Conservation (phyloP, 2,113 vertebrate species). For the Dasyurus viverrinus region DNA sequence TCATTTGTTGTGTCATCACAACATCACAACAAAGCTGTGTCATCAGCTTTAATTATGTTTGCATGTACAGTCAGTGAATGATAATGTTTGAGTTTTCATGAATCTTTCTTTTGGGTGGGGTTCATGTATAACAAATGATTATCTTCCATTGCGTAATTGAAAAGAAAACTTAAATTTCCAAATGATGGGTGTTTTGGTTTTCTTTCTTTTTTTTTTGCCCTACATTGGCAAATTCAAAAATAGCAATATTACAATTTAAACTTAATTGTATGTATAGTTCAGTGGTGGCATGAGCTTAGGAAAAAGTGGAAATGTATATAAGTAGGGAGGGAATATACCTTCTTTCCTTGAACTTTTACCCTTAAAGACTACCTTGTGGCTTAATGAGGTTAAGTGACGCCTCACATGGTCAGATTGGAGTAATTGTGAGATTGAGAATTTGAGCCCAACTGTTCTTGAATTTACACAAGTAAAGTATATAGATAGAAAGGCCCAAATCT, state of each 20-base stretch:
- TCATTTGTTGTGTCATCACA: no score
- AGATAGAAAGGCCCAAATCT: constrained; percentile 3
- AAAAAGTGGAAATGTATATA: background rate
- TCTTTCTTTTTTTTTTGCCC: background rate
- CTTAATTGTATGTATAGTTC: background rate
- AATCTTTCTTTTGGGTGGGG: background rate
- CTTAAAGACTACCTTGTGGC: background rate
- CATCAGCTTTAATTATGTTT: background rate
- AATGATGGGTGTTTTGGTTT: background rate
- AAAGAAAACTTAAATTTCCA: constrained; percentile 4
- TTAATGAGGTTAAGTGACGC: background rate
- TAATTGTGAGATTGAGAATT: background rate
- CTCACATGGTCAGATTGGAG: background rate
- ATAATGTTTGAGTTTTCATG: background rate
- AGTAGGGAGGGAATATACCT: background rate
- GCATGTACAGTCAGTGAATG: constrained; percentile 26
- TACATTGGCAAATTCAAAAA: background rate
- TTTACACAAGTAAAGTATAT: constrained; percentile 12
- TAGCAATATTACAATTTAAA: background rate
- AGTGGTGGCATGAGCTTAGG: background rate
- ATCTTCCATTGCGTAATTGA: constrained; percentile 9
- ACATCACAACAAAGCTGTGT: no score
- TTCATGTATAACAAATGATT: constrained; percentile 26
- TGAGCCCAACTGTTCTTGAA: background rate
- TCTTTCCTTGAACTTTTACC: background rate